Evolutionary conservation across 2,888 invertebrate genomes (phyloP).

Genomic region (Hyposoter didymator): DNA sequence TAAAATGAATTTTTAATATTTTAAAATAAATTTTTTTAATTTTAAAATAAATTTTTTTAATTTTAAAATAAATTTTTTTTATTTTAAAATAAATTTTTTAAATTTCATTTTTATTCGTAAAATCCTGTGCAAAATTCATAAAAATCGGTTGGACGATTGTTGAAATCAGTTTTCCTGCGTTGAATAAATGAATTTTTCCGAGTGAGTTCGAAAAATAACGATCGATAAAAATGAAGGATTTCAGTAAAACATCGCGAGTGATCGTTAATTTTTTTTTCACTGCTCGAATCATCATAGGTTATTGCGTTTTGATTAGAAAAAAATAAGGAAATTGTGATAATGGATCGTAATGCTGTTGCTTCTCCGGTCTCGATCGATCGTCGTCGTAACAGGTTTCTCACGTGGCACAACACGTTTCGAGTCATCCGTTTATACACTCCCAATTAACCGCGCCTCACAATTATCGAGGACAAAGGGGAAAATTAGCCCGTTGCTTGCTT

Average conservation of each 20-base stretch:
- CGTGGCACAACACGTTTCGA: constrained; percentile 49
- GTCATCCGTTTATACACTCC: constrained; percentile 6
- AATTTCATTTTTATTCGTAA: too few species aligned
- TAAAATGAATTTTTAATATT: too few species aligned
- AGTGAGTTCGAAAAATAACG: not conserved
- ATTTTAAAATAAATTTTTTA: too few species aligned
- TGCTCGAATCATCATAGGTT: not conserved
- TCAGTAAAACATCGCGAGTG: not conserved
- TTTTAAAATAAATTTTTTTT: too few species aligned
- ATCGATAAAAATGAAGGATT: constrained; percentile 1
- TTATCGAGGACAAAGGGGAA: not conserved
- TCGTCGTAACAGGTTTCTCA: constrained; percentile 5
- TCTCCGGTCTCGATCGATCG: not conserved
- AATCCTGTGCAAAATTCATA: too few species aligned
- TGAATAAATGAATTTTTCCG: not conserved
- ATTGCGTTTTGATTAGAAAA: not conserved
- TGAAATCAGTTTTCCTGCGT: not conserved
- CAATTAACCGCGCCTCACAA: not conserved
- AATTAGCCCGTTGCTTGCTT: not conserved
- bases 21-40: too few species aligned
- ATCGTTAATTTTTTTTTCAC: not conserved
- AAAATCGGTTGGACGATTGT: too few species aligned
- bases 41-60: too few species aligned
- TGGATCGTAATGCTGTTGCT: not conserved
- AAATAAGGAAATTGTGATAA: constrained; percentile 7